phyloP scores from a whole-genome alignment of 92 coral and sea anemone species.

The Parazoanthus atlanticus region DNA sequence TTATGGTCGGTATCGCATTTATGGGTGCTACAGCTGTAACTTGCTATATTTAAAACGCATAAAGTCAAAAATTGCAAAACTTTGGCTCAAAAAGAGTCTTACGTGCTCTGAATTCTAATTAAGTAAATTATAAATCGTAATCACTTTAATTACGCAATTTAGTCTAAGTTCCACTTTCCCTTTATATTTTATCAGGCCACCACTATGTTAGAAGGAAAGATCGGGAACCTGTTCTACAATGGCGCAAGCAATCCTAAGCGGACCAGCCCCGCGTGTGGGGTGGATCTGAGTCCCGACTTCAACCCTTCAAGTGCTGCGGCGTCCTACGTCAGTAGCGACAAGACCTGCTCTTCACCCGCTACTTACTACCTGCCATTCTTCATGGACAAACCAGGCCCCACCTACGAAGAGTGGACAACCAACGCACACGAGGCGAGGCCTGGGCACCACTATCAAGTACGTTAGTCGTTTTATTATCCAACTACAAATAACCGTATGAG shows the following conservation, averaged over 20 bases:
- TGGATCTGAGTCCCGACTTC: slow-evolving; percentile 61
- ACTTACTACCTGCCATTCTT: slow-evolving; percentile 60
- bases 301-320: slow-evolving; percentile 66
- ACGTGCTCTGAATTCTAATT: too few species aligned
- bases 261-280: slow-evolving; percentile 76
- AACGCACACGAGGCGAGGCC: slow-evolving; percentile 76
- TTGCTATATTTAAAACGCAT: too few species aligned
- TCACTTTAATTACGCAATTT: too few species aligned
- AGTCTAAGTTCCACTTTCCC: too few species aligned
- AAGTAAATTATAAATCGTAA: too few species aligned
- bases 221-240: slow-evolving; percentile 64
- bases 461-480: too few species aligned
- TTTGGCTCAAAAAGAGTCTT: too few species aligned
- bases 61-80: too few species aligned
- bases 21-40: too few species aligned
- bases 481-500: too few species aligned
- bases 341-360: slow-evolving; percentile 23
- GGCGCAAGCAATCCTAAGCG: slow-evolving; percentile 53
- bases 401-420: slow-evolving; percentile 61
- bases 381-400: slow-evolving; percentile 56
- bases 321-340: slow-evolving; percentile 23
- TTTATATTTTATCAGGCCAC: not conserved
- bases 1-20: too few species aligned
- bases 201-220: slow-evolving; percentile 52
- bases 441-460: slow-evolving; percentile 77